Percentiles rank a stretch among this genome's conserved stretches.
These are phyloP conservation scores for Labia minor DNA, from an alignment of 2,888 invertebrate species.

Conservation along the genomic window DNA sequence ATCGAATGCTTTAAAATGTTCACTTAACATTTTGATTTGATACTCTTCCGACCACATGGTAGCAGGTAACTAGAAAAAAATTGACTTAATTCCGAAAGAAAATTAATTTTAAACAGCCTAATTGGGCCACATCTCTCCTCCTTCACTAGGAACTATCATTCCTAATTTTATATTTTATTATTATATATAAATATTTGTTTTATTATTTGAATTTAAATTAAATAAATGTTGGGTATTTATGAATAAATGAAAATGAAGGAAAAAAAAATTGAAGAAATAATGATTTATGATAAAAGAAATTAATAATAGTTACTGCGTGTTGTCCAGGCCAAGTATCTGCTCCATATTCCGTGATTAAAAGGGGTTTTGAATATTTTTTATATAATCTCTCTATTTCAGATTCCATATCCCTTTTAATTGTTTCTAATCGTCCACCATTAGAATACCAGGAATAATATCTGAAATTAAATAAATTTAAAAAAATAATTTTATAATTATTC, in stretches of 20 bases:
- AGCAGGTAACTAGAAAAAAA: constrained; percentile 51
- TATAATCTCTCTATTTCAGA: constrained; percentile 40
- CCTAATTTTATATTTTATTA: neutral
- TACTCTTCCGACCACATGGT: constrained; percentile 94
- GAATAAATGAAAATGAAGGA: too few relatives aligned
- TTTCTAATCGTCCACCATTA: constrained; percentile 42
- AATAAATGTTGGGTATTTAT: too few relatives aligned
- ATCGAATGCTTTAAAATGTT: constrained; percentile 47
- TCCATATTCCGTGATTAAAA: constrained; percentile 50
- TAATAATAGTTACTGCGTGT: too few relatives aligned
- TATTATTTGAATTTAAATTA: too few relatives aligned
- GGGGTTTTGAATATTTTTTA: constrained; percentile 39
- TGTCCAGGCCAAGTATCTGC: constrained; percentile 47
- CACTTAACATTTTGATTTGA: constrained; percentile 51
- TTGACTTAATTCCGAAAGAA: constrained; percentile 15
- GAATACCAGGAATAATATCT: constrained; percentile 55
- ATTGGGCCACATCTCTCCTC: too few relatives aligned
- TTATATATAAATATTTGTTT: constrained; percentile 25
- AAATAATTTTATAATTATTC: too few relatives aligned
- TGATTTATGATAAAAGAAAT: too few relatives aligned
- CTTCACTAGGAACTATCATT: neutral
- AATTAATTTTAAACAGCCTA: neutral
- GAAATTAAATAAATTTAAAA: constrained; percentile 39
- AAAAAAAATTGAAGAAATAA: too few relatives aligned
- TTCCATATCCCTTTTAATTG: constrained; percentile 37